These are phyloP conservation scores for Danio choprae DNA, from an alignment of 2,797 vertebrate species.

Conservation along the genomic window DNA sequence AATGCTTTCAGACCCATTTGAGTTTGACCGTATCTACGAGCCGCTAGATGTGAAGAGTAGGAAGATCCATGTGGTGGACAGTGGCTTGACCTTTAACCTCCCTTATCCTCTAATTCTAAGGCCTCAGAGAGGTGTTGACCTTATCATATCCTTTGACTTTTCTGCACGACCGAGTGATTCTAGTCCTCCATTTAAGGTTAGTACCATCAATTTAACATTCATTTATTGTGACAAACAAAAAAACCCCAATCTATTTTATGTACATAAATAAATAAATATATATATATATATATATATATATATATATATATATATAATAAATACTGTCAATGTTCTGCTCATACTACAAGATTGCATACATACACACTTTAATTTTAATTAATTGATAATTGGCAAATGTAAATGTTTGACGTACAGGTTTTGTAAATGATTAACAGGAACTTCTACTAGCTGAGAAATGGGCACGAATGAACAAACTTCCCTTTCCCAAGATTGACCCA, in stretches of 20 bases:
- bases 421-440: conserved; percentile 78
- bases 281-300: too few species aligned
- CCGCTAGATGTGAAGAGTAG: conserved; percentile 98
- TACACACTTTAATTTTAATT: too few species aligned
- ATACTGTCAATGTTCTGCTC: too few species aligned
- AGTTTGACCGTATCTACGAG: conserved; percentile 96
- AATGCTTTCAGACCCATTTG: conserved; percentile 87
- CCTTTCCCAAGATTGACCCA: conserved; percentile 96
- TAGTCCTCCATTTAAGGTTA: conserved; percentile 97
- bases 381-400: background rate
- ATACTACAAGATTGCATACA: too few species aligned
- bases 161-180: conserved; percentile 95
- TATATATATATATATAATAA: too few species aligned
- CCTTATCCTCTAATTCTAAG: conserved; percentile 93
- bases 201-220: background rate
- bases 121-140: conserved; percentile 89
- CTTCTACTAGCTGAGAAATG: conserved; percentile 97
- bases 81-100: conserved; percentile 95
- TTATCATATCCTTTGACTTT: conserved; percentile 98
- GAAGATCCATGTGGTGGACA: conserved; percentile 98
- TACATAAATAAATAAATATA: too few species aligned
- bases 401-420: background rate
- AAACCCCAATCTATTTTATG: too few species aligned
- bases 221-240: background rate
- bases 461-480: conserved; percentile 98